phyloP scores from a whole-genome alignment of 2,888 invertebrate genomes.

The Drosophila picticornis region DNA sequence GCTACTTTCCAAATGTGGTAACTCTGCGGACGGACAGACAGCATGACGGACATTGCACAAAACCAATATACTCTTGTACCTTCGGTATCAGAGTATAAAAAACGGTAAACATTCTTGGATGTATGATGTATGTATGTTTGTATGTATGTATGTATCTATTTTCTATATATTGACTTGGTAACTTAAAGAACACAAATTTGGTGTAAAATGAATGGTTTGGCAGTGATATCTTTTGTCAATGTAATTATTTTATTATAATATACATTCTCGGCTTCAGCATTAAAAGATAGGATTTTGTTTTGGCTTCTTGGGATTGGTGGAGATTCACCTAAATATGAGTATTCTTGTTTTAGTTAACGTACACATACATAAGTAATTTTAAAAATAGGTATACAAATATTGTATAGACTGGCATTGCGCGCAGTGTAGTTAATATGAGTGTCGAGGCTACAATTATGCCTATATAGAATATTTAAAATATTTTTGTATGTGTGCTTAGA shows the following conservation, averaged over 20 bases:
- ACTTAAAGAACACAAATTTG: slow-evolving; percentile 9
- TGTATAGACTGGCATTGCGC: slow-evolving; percentile 57
- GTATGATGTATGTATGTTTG: slow-evolving; percentile 9
- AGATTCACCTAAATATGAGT: slow-evolving; percentile 52
- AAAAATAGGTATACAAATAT: slow-evolving; percentile 55
- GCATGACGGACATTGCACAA: neutral
- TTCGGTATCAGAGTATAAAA: neutral
- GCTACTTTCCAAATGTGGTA: neutral
- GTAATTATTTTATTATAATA: slow-evolving; percentile 3
- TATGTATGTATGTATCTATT: slow-evolving; percentile 6
- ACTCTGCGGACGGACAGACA: neutral
- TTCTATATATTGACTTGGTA: slow-evolving; percentile 11
- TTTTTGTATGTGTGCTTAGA: slow-evolving; percentile 3
- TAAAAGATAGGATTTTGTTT: slow-evolving; percentile 10
- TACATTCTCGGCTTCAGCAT: slow-evolving; percentile 18
- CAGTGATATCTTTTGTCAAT: slow-evolving; percentile 30
- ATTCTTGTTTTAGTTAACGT: slow-evolving; percentile 43
- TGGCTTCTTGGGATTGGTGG: slow-evolving; percentile 26
- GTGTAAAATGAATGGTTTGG: slow-evolving; percentile 30
- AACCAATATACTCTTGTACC: neutral
- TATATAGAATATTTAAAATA: slow-evolving; percentile 18
- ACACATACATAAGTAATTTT: slow-evolving; percentile 21
- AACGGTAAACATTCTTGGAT: slow-evolving; percentile 8
- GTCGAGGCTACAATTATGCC: slow-evolving; percentile 9
- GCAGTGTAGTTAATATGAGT: slow-evolving; percentile 37